Base-by-base conservation (phyloP, 2,113 vertebrate species). In the Zosterops hypoxanthus region DNA sequence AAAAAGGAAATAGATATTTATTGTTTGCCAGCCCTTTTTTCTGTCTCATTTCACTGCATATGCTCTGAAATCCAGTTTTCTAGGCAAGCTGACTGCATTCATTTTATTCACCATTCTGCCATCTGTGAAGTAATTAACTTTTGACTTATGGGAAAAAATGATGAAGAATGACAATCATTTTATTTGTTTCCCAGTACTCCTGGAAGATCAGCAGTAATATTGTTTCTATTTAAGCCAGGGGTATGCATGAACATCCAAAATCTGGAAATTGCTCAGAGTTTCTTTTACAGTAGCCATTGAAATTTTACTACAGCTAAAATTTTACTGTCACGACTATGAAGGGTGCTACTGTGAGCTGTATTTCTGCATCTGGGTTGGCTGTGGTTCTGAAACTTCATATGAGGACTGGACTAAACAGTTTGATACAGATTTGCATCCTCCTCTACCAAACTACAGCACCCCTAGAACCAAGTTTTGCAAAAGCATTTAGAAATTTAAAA, bases 111-210 rank as follows among this genome's bases (percentile, higher is more conserved):
- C 92, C 91, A 85, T 96, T 97, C 97, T 96, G 87, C 98, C 98
- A 98, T 98, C 98, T 99, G 98, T 98, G 97, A 96, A 86, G 95
- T 98, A 98, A 99, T 99, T 98, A 98, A 98, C 98, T 98, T 98
- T 95, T 98, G 98, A 98, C 98, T 98, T 97, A 90, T 50, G 44
- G 89, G 77, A 94, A 94, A 94, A 94, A 95, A 92, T 66, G 15
- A 86, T 53, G 73, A 94, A 90, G 87, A 95, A 95, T 92, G 92
- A 86, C 90, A 95, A 81, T 86, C 2, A 87, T 82, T 95, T 69
- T 71, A 64, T 95, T 93, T 96, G 75, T 95, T 97, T 94, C 57
- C 34, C 71, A 79, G 52, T 91, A 46, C 17, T 20, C 50, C 57
- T 90, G 70, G 82, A 96, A 94, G 39, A 92, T 84, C 80, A 94